phyloP scores from a whole-genome alignment of 2,888 invertebrate genomes.

The Calliopum simillimum region DNA sequence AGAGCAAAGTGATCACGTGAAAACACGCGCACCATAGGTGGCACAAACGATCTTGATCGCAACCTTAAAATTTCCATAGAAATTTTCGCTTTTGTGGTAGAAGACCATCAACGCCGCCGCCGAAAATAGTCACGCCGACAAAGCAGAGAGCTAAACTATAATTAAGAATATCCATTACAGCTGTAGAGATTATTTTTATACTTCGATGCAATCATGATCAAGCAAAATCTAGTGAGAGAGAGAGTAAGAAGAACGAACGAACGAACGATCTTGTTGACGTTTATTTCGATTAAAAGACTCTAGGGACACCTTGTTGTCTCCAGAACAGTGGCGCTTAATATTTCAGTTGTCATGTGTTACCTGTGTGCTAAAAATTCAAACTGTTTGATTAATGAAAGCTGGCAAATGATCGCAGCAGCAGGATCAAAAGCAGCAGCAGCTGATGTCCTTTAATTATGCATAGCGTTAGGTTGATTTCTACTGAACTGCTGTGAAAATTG shows the following conservation, averaged over 20 bases:
- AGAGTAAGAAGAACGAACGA: too few relatives aligned
- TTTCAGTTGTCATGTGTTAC: neutral
- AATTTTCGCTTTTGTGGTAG: neutral
- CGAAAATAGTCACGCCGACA: slow-evolving; percentile 22
- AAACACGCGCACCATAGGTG: slow-evolving; percentile 23
- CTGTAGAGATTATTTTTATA: slow-evolving; percentile 38
- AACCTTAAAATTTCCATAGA: slow-evolving; percentile 4
- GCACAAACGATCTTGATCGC: slow-evolving; percentile 14
- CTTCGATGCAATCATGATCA: slow-evolving; percentile 31
- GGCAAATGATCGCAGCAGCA: neutral
- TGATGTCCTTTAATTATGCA: too few relatives aligned
- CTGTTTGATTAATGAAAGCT: slow-evolving; percentile 47
- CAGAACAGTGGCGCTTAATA: too few relatives aligned
- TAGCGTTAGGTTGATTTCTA: too few relatives aligned
- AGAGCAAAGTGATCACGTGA: neutral
- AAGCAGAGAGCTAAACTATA: slow-evolving; percentile 14
- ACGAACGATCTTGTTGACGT: too few relatives aligned
- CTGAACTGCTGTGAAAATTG: slow-evolving; percentile 38
- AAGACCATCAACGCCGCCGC: too few relatives aligned
- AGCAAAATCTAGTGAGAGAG: slow-evolving; percentile 42
- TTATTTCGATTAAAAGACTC: too few relatives aligned
- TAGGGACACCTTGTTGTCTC: too few relatives aligned
- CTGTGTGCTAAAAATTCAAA: slow-evolving; percentile 39
- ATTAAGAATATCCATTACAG: slow-evolving; percentile 29
- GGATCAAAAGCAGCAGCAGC: too few relatives aligned